phyloP scores from a whole-genome alignment of 2,888 invertebrate species.

The Muscina levida region DNA sequence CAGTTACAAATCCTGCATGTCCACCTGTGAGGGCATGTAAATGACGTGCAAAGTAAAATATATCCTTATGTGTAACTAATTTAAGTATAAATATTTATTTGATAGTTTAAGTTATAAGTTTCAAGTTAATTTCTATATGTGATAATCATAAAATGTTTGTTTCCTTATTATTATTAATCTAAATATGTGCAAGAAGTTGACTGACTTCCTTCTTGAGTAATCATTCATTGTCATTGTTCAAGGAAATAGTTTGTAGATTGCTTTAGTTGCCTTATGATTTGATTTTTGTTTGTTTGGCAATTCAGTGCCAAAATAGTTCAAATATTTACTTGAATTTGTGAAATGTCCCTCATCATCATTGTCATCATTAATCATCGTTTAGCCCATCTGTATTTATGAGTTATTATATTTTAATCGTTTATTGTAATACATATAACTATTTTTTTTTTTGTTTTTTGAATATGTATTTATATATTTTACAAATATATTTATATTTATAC shows the following conservation, averaged over 20 bases:
- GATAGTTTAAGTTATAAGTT: constrained; percentile 15
- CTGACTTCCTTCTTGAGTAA: background rate
- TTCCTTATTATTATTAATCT: background rate
- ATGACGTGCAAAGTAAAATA: background rate
- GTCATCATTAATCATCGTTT: background rate
- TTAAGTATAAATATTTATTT: constrained; percentile 19
- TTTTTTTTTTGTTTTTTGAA: too few relatives aligned
- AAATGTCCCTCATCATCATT: constrained; percentile 2
- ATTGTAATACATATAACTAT: too few relatives aligned
- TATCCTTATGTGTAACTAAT: background rate
- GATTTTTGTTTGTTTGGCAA: background rate
- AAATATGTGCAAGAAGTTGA: too few relatives aligned
- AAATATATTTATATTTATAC: too few relatives aligned
- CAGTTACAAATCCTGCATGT: constrained; percentile 80
- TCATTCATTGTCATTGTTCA: background rate
- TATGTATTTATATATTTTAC: too few relatives aligned
- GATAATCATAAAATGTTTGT: constrained; percentile 42
- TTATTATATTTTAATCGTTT: too few relatives aligned
- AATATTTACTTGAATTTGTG: constrained; percentile 34
- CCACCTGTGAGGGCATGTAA: constrained; percentile 80
- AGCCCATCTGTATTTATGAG: background rate
- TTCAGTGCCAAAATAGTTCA: constrained; percentile 23
- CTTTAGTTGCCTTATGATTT: background rate
- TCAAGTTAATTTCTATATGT: background rate
- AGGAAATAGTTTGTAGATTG: constrained; percentile 22